A percentile compares a stretch with the other conserved stretches of the same genome.
Evolutionary conservation across 2,797 vertebrate genomes (phyloP).

Genomic region (Falco cherrug): DNA sequence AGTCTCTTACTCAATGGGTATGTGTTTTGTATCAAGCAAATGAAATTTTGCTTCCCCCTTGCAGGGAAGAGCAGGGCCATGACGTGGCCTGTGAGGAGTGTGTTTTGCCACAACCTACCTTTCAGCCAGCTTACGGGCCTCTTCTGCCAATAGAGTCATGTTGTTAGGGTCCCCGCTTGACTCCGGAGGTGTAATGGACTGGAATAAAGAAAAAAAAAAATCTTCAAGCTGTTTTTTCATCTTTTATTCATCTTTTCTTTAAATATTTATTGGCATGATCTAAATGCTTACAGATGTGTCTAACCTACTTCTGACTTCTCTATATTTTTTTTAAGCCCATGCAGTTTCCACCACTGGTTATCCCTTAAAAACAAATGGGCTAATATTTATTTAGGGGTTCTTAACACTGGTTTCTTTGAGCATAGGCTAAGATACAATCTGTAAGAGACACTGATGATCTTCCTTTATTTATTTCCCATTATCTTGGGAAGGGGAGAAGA

Average conservation of each 20-base stretch:
- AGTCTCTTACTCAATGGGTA: rapidly evolving
- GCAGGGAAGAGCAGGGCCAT: neutral
- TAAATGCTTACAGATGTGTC: neutral
- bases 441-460: neutral
- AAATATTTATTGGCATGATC: conserved; percentile 11
- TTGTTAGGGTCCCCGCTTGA: conserved; percentile 90
- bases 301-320: neutral
- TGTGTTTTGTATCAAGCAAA: neutral
- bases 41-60: neutral
- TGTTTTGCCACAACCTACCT: conserved; percentile 78
- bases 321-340: neutral
- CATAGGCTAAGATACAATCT: neutral
- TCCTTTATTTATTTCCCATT: neutral
- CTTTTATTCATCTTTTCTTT: conserved; percentile 6
- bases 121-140: conserved; percentile 90
- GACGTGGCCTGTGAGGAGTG: rapidly evolving
- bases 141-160: conserved; percentile 95
- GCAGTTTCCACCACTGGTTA: neutral
- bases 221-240: neutral
- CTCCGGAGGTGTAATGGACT: conserved; percentile 89
- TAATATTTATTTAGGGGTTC: neutral
- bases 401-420: neutral
- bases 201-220: neutral
- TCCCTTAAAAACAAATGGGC: neutral
- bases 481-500: neutral